Base-by-base conservation (phyloP, 2,888 invertebrate species). In the Mimumesa dahlbomi region DNA sequence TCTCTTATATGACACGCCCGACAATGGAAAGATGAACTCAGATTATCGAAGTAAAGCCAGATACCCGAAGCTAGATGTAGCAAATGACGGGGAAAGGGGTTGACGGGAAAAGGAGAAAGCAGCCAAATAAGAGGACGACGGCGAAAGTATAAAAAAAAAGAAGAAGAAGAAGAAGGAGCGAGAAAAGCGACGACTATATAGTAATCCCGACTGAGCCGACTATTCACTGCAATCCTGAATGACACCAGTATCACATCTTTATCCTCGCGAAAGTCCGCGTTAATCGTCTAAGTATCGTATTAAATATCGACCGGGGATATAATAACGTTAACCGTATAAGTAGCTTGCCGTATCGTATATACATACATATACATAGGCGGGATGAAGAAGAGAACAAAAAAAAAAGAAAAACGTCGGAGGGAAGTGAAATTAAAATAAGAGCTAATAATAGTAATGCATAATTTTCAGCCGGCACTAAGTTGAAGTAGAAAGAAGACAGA, bases 381-480 rank as follows among this genome's bases (percentile, higher is more conserved):
- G 36, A 43, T 5, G 52, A 14, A 31, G 38, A 19, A n/a, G 21
- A 4, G 40, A 31, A 52, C 9, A 48, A 54, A 16, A 22, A 19
- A 14, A 14, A n/a, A 16, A 25, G 34, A 43, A 4, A 9, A 21
- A 21, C n/a, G 29, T 9, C 29, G 2, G 29, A 40, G 25, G 2
- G n/a, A 56, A 56, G 56, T 46, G 56, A 67, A 56, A 64, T 64
- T 67, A 56, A 46, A 64, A 50, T 57, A 67, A 67, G 49, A 38
- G 64, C 40, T 54, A 63, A 49, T 49, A 65, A 65, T 18, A 21
- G 45, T 16, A 11, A 45, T 14, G 29, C 36, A 34, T 43, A 50
- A 56, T 64, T 48, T 43, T 19, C 63, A 14, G 38, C 13, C n/a
- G 50, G 64, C 49, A 43, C 36, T 49, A 19, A 18, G 52, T 46